Conservation (phyloP, 1,140 invertebrate genomes). For the Sesamia nonagrioides region DNA sequence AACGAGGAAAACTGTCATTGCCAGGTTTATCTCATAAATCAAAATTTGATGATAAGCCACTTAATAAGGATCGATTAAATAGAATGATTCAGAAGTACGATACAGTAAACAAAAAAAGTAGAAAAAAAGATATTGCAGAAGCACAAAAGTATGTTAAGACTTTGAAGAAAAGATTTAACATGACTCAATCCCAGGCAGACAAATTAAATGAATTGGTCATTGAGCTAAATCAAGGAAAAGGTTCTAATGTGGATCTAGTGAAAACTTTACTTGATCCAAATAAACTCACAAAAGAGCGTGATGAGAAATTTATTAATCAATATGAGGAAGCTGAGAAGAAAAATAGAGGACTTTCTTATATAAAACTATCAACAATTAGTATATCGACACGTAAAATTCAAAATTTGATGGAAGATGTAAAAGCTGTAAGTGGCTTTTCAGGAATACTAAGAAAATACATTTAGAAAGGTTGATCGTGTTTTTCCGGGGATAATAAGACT, state of each 20-base stretch:
- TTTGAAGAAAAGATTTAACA: conserved; percentile 50
- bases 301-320: neutral
- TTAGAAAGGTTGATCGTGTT: neutral
- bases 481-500: neutral
- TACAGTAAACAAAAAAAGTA: conserved; percentile 40
- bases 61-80: conserved; percentile 54
- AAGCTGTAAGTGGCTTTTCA: neutral
- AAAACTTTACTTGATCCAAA: conserved; percentile 9
- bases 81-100: no score
- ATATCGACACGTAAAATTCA: neutral
- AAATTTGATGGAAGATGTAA: neutral
- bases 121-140: conserved; percentile 48
- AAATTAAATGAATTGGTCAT: conserved; percentile 49
- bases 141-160: conserved; percentile 21
- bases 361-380: neutral
- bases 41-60: neutral
- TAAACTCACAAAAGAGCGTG: neutral
- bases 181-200: conserved; percentile 19
- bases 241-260: conserved; percentile 9
- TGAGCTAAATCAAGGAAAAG: conserved; percentile 45
- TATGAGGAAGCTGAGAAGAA: neutral
- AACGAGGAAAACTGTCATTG: conserved; percentile 42
- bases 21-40: conserved; percentile 6
- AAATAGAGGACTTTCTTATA: conserved; percentile 5
- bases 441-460: neutral